Evolutionary conservation across 2,888 invertebrate genomes (phyloP).

Genomic region (Andrena praecox): DNA sequence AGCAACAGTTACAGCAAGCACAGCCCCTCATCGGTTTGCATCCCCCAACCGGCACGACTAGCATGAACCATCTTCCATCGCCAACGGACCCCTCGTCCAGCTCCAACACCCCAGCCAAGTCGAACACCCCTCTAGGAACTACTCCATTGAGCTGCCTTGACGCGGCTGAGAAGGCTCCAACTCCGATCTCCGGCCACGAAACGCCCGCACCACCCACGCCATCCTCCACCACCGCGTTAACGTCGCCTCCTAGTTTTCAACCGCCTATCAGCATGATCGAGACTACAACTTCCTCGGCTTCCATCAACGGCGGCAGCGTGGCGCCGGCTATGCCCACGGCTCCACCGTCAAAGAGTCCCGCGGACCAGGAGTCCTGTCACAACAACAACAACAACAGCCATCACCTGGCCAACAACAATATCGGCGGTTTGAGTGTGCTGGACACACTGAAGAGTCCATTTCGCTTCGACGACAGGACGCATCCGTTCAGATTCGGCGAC

Average conservation of each 20-base stretch:
- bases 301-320: conserved; percentile 67
- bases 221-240: conserved; percentile 81
- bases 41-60: conserved; percentile 85
- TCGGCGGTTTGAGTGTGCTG: conserved; percentile 85
- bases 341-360: conserved; percentile 86
- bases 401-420: conserved; percentile 84
- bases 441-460: conserved; percentile 89
- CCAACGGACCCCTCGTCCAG: conserved; percentile 86
- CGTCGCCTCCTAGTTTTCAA: conserved; percentile 81
- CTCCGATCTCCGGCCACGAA: conserved; percentile 85
- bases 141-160: conserved; percentile 74
- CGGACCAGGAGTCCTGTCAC: conserved; percentile 84
- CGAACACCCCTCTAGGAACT: conserved; percentile 79
- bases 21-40: conserved; percentile 73
- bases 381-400: conserved; percentile 86
- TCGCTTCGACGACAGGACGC: conserved; percentile 92
- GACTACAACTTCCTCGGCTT: conserved; percentile 75
- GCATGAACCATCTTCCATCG: conserved; percentile 85
- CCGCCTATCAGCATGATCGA: conserved; percentile 79
- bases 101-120: conserved; percentile 80
- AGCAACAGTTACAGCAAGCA: conserved; percentile 82
- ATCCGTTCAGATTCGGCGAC: conserved; percentile 93
- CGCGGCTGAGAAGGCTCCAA: conserved; percentile 83
- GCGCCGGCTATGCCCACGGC: conserved; percentile 76
- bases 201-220: conserved; percentile 86